Base-by-base conservation (phyloP, 2,888 invertebrate genomes). In the Branchinecta sandiegonensis region DNA sequence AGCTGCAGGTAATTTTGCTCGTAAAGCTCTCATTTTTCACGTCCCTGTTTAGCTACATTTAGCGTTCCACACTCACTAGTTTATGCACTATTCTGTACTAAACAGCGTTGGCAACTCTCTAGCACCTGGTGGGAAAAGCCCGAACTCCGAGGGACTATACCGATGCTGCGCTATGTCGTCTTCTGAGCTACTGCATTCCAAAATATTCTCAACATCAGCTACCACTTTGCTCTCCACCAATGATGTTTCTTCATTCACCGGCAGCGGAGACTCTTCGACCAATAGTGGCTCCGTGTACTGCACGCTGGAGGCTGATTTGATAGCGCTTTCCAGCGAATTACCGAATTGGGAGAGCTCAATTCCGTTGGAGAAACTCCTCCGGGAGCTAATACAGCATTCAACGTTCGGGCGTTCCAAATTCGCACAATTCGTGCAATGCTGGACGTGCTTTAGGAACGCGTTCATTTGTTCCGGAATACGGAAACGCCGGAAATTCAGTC, bases 191-290 rank as follows among this genome's bases (percentile, higher is more conserved):
- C 63, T 56, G 23, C 14, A 56, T n/a, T 56, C 63, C n/a, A 17
- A 23, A 56, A 56, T 56, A 9, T 56, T 10, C 63, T 56, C 63
- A 56, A 56, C 63, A 10, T 56, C 63, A 56, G 63, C 63, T 23
- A 56, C 63, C n/a, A 56, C 63, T 56, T 56, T 23, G 14, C 23
- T n/a, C 63, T 56, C 23, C 63, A 17, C 23, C 9, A 56, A 17
- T 56, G 23, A 56, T 17, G 23, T 56, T 23, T 56, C 63, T 17
- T 56, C 11, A 23, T 23, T 17, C 63, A 56, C n/a, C 11, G 63
- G 63, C 11, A 10, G 14, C 23, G 63, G 14, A 56, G n/a, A n/a
- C 10, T 56, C 63, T 23, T 17, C 63, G 23, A 56, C 23, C 23
- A 56, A 9, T 9, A 56, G n/a, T 56, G n/a, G 9, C 8, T 56